Conservation (phyloP, 2,113 vertebrate species). For the Podarcis cretensis region DNA sequence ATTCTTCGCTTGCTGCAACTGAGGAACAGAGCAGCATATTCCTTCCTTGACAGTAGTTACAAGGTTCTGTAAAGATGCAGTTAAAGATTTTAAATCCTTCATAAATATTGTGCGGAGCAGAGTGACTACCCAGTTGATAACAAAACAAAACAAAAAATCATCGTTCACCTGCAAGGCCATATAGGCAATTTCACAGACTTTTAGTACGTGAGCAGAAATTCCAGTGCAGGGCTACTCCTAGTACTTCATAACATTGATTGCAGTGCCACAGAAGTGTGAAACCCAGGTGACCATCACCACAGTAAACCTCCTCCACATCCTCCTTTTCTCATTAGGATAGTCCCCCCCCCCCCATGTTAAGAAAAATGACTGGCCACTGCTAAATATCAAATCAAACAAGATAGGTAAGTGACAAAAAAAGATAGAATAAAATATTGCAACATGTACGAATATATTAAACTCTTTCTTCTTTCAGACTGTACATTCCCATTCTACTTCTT, state of each 20-base stretch:
- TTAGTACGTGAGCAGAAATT: not conserved
- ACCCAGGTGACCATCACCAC: conserved; percentile 38
- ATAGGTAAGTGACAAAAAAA: conserved; percentile 59
- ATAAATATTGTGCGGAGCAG: not conserved
- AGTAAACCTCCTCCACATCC: conserved; percentile 27
- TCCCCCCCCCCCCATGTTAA: conserved; percentile 35
- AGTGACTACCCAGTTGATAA: not conserved
- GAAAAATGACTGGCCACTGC: conserved; percentile 69
- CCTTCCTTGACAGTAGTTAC: not conserved
- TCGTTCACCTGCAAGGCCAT: not conserved
- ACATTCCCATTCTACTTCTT: conserved; percentile 87
- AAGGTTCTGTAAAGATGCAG: not conserved
- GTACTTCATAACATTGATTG: not conserved
- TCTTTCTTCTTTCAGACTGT: conserved; percentile 39
- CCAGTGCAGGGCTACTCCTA: not conserved
- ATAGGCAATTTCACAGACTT: not conserved
- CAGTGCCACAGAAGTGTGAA: conserved; percentile 45
- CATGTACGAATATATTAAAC: conserved; percentile 54
- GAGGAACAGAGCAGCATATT: not conserved
- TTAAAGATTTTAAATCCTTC: not conserved
- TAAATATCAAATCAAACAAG: conserved; percentile 57
- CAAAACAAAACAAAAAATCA: not conserved
- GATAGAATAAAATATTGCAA: conserved; percentile 65
- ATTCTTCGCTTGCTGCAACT: not conserved
- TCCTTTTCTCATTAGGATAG: conserved; percentile 20